A percentile compares a stretch with the other conserved stretches of the same genome.
Evolutionary conservation across 2,888 invertebrate species (phyloP).

Genomic region (Bombyx huttoni): DNA sequence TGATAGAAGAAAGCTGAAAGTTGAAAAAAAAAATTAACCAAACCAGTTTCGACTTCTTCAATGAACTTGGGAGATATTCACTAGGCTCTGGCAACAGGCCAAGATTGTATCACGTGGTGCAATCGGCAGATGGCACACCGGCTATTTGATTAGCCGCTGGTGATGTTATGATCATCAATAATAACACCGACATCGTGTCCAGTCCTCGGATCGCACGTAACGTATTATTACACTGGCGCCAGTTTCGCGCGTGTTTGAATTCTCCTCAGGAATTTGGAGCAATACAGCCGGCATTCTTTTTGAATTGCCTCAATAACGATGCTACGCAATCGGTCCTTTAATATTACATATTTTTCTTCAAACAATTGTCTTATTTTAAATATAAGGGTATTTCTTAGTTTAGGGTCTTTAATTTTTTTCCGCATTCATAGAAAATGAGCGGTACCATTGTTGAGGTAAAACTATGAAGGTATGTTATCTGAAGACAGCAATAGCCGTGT

Average conservation of each 20-base stretch:
- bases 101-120: constrained; percentile 10
- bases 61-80: constrained; percentile 42
- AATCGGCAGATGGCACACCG: constrained; percentile 22
- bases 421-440: too few species aligned
- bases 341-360: too few species aligned
- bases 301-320: background rate
- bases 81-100: constrained; percentile 36
- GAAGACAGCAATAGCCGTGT: constrained; percentile 21
- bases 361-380: too few species aligned
- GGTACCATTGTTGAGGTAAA: background rate
- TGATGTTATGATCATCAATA: constrained; percentile 9
- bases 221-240: constrained; percentile 8
- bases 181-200: constrained; percentile 9
- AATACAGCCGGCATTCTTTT: background rate
- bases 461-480: constrained; percentile 7
- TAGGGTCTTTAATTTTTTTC: too few species aligned
- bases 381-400: too few species aligned
- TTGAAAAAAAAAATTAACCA: constrained; percentile 26
- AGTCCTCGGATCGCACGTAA: constrained; percentile 6
- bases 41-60: constrained; percentile 32
- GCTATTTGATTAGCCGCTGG: constrained; percentile 19
- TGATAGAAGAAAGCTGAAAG: constrained; percentile 16
- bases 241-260: background rate
- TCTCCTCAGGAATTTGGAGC: background rate
- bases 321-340: background rate